A percentile compares a stretch with the other conserved stretches of the same genome.
These are phyloP conservation scores for Heliothis peltigera DNA, from an alignment of 2,888 invertebrate species.

Conservation along the genomic window DNA sequence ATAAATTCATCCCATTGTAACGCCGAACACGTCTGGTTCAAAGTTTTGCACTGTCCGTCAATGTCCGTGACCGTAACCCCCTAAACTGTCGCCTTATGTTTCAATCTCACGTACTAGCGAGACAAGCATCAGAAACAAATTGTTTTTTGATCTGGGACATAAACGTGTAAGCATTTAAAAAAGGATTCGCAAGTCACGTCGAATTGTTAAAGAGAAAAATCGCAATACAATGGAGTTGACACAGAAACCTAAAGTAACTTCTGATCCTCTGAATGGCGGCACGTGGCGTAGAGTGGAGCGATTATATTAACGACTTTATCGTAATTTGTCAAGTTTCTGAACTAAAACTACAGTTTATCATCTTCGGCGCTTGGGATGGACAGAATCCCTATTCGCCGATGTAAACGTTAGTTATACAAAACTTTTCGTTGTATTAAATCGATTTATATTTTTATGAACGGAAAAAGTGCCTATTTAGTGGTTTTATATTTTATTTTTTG, in stretches of 20 bases:
- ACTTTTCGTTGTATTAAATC: too few relatives aligned
- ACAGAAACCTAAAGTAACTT: slow-evolving; percentile 73
- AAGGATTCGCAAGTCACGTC: slow-evolving; percentile 66
- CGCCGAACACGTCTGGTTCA: slow-evolving; percentile 71
- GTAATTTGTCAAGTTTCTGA: slow-evolving; percentile 21
- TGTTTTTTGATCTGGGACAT: slow-evolving; percentile 83
- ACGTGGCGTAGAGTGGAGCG: slow-evolving; percentile 25
- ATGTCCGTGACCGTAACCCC: slow-evolving; percentile 80
- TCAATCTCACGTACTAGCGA: slow-evolving; percentile 79
- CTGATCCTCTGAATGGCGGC: slow-evolving; percentile 61
- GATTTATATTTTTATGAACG: too few relatives aligned
- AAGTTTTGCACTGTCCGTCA: slow-evolving; percentile 74
- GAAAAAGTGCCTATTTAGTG: too few relatives aligned
- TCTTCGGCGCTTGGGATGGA: slow-evolving; percentile 20
- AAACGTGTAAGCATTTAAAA: slow-evolving; percentile 80
- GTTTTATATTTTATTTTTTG: not conserved
- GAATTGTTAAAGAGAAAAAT: slow-evolving; percentile 73
- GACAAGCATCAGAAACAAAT: slow-evolving; percentile 84
- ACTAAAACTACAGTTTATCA: slow-evolving; percentile 30
- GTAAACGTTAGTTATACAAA: slow-evolving; percentile 20
- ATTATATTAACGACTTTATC: slow-evolving; percentile 32
- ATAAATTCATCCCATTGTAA: slow-evolving; percentile 71
- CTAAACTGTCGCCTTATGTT: slow-evolving; percentile 72
- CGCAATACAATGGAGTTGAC: slow-evolving; percentile 78
- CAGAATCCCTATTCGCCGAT: slow-evolving; percentile 2